phyloP scores from a whole-genome alignment of 2,113 vertebrate genomes.

The Nesospiza acunhae region DNA sequence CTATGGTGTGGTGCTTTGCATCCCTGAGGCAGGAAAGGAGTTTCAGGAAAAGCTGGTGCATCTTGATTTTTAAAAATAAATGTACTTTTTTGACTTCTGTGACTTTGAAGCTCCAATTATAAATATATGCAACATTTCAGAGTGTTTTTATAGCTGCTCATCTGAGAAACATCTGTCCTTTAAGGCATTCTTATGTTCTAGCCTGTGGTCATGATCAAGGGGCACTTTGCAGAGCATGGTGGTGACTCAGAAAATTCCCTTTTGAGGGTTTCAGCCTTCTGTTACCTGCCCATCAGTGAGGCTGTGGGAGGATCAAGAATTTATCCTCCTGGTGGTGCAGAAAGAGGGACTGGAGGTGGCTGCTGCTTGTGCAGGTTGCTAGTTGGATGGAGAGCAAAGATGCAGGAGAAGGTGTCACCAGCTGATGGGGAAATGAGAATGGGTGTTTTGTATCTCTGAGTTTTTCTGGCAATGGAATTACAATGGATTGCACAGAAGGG shows the following conservation, averaged over 20 bases:
- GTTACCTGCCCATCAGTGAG: background rate
- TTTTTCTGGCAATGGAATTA: background rate
- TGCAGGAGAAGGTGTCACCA: background rate
- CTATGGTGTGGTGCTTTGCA: background rate
- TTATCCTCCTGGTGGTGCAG: background rate
- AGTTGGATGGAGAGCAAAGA: background rate
- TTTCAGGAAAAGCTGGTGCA: background rate
- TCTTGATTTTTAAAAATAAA: background rate
- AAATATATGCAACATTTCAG: background rate
- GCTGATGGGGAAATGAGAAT: background rate
- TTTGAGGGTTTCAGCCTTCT: background rate
- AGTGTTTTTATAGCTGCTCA: background rate
- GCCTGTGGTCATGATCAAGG: background rate
- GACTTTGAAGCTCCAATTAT: background rate
- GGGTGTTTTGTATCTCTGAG: background rate
- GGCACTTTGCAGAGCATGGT: background rate
- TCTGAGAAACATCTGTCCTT: background rate
- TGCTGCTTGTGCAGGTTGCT: background rate
- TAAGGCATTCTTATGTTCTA: background rate
- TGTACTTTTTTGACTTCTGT: background rate
- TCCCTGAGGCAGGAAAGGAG: background rate
- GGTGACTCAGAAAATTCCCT: background rate
- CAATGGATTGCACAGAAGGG: background rate
- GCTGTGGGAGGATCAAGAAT: background rate
- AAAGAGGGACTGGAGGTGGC: background rate